Base-by-base conservation (phyloP, 2,113 vertebrate species). In the Alces alces region DNA sequence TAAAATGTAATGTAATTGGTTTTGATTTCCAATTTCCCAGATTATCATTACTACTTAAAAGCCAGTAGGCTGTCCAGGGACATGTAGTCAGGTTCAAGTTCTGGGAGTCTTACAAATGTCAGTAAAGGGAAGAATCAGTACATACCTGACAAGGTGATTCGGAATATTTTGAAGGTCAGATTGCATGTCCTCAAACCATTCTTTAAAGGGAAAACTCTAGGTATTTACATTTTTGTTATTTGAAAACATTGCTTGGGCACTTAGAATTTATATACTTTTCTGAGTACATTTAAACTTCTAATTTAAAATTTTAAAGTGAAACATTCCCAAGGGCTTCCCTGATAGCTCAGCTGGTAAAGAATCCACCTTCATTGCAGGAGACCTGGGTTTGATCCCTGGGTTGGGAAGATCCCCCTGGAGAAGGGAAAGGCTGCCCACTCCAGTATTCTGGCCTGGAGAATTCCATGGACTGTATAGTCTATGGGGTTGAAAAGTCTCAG, bases 201-300 rank as follows among this genome's bases (percentile, higher is more conserved):
- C 33, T 94, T 73, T 17, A 57, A 3, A 21, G 70, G 83, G 16
- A 43, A 58, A 86, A 52, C 17, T 55, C 21, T 50, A 84, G n/a
- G 57, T 52, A 55, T 15, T 76, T 78, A 55, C 25, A n/a, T 27
- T 86, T 79, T 70, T 33, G 27, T 43, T 36, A 61, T 78, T 92
- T 97, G 89, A 47, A 83, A 93, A 94, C 60, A 36, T 28, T 83
- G 19, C n/a, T 58, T 58, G 43, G 79, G 50, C 27, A 76, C 2
- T 54, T 83, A 28, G 0, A 3, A 79, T 55, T 76, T 64, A 15
- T 57, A 36, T 84, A 19, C 23, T 91, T 91, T 50, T 15, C 19
- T 85, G 25, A 76, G 33, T 39, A 1, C 83, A 47, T 30, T 66
- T 33, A 45, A 76, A 57, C 19, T 58, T 83, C 15, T 83, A 12